Evolutionary conservation across 2,888 invertebrate genomes (phyloP).

Genomic region (Toxonevra muliebris): DNA sequence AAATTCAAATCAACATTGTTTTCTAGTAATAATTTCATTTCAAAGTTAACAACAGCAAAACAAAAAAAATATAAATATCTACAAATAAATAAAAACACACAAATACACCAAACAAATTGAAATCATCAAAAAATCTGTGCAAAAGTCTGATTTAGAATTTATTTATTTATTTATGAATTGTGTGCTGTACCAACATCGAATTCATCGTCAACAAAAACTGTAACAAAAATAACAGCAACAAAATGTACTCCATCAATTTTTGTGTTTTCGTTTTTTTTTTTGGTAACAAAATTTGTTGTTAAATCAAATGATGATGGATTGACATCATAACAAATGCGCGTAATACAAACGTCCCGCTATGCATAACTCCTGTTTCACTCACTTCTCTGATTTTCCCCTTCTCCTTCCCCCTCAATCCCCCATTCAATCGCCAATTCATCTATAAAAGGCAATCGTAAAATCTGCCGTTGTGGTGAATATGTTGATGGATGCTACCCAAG

Average conservation of each 20-base stretch:
- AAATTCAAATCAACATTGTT: not conserved
- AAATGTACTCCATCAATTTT: not conserved
- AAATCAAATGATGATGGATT: slow-evolving; percentile 36
- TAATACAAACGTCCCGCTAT: slow-evolving; percentile 3
- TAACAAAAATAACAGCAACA: not conserved
- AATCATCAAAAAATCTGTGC: slow-evolving; percentile 5
- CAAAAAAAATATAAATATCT: not conserved
- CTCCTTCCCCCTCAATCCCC: not conserved
- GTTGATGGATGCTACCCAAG: too few species aligned
- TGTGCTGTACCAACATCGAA: not conserved
- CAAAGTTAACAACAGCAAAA: not conserved
- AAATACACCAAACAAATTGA: slow-evolving; percentile 10
- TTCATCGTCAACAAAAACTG: not conserved
- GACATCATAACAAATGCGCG: slow-evolving; percentile 31
- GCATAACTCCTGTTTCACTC: not conserved
- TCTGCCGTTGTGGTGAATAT: too few species aligned
- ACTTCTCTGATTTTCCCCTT: not conserved
- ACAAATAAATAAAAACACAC: slow-evolving; percentile 14
- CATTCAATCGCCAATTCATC: too few species aligned
- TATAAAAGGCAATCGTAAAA: too few species aligned
- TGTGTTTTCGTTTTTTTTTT: not conserved
- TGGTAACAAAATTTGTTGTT: not conserved
- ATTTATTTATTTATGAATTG: slow-evolving; percentile 26
- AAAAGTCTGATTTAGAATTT: slow-evolving; percentile 33
- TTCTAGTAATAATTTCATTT: not conserved